Evolutionary conservation across 2,113 vertebrate species (phyloP).

Genomic region (Columba janthina): DNA sequence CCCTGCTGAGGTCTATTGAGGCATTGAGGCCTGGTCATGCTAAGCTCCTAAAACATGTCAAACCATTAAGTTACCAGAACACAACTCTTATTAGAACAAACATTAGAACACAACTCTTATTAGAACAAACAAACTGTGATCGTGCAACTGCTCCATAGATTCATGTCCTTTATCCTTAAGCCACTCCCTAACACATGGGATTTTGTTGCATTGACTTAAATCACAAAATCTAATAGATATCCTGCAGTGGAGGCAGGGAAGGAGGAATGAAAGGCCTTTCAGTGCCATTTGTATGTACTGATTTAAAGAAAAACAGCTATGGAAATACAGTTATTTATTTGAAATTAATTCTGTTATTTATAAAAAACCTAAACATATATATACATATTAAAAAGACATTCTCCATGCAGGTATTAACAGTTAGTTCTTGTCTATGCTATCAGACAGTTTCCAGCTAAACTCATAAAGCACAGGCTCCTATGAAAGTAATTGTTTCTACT

Average conservation of each 20-base stretch:
- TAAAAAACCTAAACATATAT: neutral
- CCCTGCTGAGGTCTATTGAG: too few relatives aligned
- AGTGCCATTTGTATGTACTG: neutral
- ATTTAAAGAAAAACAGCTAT: neutral
- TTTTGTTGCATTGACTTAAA: neutral
- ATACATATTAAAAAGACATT: neutral
- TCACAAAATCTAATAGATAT: neutral
- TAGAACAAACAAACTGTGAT: too few relatives aligned
- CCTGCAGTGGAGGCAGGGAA: too few relatives aligned
- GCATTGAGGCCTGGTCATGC: too few relatives aligned
- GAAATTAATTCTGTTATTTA: neutral
- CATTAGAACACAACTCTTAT: too few relatives aligned
- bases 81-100: too few relatives aligned
- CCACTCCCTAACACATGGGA: too few relatives aligned
- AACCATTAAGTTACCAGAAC: too few relatives aligned
- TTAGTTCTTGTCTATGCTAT: neutral
- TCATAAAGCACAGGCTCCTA: neutral
- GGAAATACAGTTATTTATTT: neutral
- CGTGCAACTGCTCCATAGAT: too few relatives aligned
- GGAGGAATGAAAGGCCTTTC: neutral
- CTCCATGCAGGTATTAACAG: neutral
- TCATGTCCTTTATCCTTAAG: too few relatives aligned
- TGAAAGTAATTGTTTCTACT: neutral
- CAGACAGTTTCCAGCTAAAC: neutral
- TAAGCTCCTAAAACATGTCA: too few relatives aligned